Conservation (phyloP, 2,797 vertebrate species). For the Galagoides demidoff region DNA sequence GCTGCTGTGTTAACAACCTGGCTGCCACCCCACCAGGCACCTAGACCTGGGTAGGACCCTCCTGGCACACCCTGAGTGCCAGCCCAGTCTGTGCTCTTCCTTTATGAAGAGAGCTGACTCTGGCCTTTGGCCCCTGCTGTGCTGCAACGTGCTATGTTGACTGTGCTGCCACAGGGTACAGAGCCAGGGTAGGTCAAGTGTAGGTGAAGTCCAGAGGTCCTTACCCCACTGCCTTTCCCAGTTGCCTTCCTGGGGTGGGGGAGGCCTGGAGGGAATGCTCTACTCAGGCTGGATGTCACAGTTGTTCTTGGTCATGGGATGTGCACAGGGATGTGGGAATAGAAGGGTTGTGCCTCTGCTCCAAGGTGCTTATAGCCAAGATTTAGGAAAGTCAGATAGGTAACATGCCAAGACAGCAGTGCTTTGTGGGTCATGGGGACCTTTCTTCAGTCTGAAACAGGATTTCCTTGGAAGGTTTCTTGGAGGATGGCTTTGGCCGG, state of each 20-base stretch:
- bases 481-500: not conserved
- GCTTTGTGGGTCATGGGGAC: not conserved
- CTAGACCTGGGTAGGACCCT: no score
- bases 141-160: not conserved
- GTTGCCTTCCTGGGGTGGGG: no score
- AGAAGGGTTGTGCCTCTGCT: rapidly evolving
- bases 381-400: not conserved
- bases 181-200: not conserved
- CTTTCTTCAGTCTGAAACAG: not conserved
- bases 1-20: no score
- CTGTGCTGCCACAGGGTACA: not conserved
- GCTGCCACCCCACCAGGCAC: not conserved
- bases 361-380: not conserved
- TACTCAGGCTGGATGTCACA: no score
- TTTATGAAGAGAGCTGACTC: not conserved
- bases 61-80: rapidly evolving
- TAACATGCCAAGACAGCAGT: not conserved
- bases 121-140: not conserved
- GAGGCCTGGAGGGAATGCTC: not conserved
- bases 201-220: no score
- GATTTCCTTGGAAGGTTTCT: not conserved
- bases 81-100: rapidly evolving
- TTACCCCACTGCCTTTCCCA: no score
- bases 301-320: no score
- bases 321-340: rapidly evolving